Conservation (phyloP, 2,888 invertebrate genomes). For the Heliconius ethilla region DNA sequence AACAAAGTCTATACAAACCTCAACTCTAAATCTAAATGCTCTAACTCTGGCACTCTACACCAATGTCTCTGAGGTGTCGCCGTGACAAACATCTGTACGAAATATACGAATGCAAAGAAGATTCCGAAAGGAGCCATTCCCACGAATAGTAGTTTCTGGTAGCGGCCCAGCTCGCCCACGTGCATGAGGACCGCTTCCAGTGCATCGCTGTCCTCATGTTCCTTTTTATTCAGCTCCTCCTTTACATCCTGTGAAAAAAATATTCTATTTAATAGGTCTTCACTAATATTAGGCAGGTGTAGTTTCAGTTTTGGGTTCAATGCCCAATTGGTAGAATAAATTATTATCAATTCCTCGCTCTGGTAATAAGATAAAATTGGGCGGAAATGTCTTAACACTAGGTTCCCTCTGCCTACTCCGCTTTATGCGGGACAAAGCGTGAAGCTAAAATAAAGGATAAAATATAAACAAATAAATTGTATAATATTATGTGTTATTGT, state of each 20-base stretch:
- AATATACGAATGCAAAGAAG: constrained; percentile 71
- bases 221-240: constrained; percentile 52
- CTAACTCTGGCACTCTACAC: constrained; percentile 68
- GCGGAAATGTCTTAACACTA: too few relatives aligned
- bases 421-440: too few relatives aligned
- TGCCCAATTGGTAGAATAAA: too few relatives aligned
- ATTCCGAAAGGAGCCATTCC: constrained; percentile 71
- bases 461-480: too few relatives aligned
- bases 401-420: too few relatives aligned
- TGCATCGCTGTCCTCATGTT: constrained; percentile 54
- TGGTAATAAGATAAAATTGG: too few relatives aligned
- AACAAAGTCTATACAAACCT: constrained; percentile 52
- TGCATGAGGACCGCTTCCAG: constrained; percentile 65
- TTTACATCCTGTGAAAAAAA: constrained; percentile 28
- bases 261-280: too few relatives aligned
- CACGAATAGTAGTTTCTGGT: constrained; percentile 67
- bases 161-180: constrained; percentile 69
- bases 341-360: too few relatives aligned
- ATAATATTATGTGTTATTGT: too few relatives aligned
- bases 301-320: too few relatives aligned
- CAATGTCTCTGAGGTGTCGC: constrained; percentile 70
- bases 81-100: constrained; percentile 74
- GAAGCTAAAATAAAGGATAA: too few relatives aligned
- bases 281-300: too few relatives aligned
- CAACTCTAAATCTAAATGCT: constrained; percentile 57